Evolutionary conservation across 2,888 invertebrate species (phyloP).

Genomic region (Hoplodrina ambigua): DNA sequence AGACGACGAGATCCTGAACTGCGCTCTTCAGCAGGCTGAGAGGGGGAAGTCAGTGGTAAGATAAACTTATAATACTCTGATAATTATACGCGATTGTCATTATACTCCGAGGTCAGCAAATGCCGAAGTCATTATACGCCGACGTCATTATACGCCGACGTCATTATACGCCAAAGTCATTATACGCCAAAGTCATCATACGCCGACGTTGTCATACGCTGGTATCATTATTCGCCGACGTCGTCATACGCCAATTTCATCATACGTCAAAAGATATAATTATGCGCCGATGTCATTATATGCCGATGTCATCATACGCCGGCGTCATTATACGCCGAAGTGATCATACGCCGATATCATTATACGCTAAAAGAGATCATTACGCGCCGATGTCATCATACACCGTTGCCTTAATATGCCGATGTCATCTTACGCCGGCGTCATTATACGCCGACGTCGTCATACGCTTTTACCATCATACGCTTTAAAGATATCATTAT

Average conservation of each 20-base stretch:
- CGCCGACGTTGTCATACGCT: neutral
- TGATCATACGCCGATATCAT: neutral
- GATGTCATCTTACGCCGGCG: no score
- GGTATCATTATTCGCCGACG: neutral
- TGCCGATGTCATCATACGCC: slow-evolving; percentile 3
- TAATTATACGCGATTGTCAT: no score
- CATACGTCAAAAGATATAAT: slow-evolving; percentile 14
- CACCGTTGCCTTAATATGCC: no score
- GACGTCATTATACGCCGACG: no score
- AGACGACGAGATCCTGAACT: slow-evolving; percentile 91
- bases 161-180: slow-evolving; percentile 18
- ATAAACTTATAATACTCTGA: neutral
- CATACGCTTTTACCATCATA: no score
- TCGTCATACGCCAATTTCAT: neutral
- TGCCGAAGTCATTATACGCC: no score
- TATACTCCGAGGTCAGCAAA: no score
- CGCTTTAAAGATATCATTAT: no score
- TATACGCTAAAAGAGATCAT: no score
- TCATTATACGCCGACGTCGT: no score
- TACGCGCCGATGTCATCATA: no score
- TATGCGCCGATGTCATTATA: neutral
- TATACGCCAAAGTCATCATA: neutral
- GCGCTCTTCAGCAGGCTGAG: slow-evolving; percentile 89
- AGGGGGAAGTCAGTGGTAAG: slow-evolving; percentile 88
- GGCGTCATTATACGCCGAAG: neutral